phyloP scores from a whole-genome alignment of 2,888 invertebrate species.

The Brachylomia viminalis region DNA sequence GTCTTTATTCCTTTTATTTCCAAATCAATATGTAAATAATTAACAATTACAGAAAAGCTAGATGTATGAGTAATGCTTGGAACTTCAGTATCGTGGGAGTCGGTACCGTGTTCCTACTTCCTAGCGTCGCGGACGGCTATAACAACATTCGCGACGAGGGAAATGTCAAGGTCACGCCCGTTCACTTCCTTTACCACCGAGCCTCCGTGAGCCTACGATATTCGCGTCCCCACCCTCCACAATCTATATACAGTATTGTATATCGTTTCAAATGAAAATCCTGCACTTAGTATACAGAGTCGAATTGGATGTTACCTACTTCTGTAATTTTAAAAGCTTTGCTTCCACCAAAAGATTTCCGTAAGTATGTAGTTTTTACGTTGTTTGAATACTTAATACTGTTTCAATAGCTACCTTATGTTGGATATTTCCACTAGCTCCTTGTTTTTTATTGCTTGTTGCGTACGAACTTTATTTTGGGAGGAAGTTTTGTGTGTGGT shows the following conservation, averaged over 20 bases:
- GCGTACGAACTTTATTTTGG: neutral
- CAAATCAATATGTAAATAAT: constrained; percentile 11
- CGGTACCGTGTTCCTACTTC: constrained; percentile 66
- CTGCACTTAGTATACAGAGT: constrained; percentile 8
- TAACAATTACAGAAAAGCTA: constrained; percentile 28
- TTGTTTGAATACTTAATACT: constrained; percentile 35
- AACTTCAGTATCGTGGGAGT: constrained; percentile 68
- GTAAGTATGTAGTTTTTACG: constrained; percentile 25
- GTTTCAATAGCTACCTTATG: constrained; percentile 14
- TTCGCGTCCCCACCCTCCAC: constrained; percentile 61
- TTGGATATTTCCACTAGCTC: constrained; percentile 36
- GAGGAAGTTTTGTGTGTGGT: neutral
- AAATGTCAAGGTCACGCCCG: constrained; percentile 89
- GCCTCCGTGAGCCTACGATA: constrained; percentile 67
- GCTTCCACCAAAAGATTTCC: constrained; percentile 20
- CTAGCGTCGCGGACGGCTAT: constrained; percentile 65
- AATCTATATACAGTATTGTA: constrained; percentile 22
- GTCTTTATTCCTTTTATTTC: constrained; percentile 2
- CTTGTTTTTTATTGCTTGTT: constrained; percentile 25
- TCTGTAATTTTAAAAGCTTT: constrained; percentile 24
- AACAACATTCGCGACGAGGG: constrained; percentile 79
- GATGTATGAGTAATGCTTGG: constrained; percentile 58
- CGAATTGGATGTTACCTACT: constrained; percentile 24
- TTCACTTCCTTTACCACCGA: constrained; percentile 84
- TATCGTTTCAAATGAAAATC: constrained; percentile 30